Percentiles rank a stretch among this genome's conserved stretches.
Evolutionary conservation across 2,113 vertebrate species (phyloP).

Genomic region (Lepisosteus oculatus): DNA sequence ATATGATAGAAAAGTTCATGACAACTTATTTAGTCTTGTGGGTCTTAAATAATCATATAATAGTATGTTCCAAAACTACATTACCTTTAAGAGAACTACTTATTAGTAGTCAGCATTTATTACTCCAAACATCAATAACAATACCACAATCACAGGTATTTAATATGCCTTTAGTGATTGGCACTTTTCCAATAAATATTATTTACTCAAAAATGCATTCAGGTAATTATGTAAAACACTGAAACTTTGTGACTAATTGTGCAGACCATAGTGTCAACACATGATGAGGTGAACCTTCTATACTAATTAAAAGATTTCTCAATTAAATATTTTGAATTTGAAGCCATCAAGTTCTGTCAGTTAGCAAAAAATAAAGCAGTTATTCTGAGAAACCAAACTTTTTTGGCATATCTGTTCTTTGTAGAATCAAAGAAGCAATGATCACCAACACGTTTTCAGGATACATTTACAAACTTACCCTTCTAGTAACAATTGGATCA

Average conservation of each 20-base stretch:
- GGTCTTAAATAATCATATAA: neutral
- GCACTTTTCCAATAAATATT: constrained; percentile 10
- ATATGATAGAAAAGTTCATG: neutral
- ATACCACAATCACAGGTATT: neutral
- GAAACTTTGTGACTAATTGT: neutral
- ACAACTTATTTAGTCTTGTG: too few species aligned
- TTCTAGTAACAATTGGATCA: constrained; percentile 89
- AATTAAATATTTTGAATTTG: constrained; percentile 36
- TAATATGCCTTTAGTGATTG: constrained; percentile 5
- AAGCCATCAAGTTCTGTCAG: constrained; percentile 28
- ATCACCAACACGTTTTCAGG: too few species aligned
- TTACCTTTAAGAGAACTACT: neutral
- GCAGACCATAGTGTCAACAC: neutral
- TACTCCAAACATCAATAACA: neutral
- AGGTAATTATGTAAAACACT: constrained; percentile 11
- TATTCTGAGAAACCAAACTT: too few species aligned
- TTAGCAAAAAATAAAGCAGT: neutral
- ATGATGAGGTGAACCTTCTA: constrained; percentile 15
- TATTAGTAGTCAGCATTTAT: neutral
- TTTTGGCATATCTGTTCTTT: too few species aligned
- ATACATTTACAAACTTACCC: constrained; percentile 61
- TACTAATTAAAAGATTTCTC: constrained; percentile 25
- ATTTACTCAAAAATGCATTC: constrained; percentile 2
- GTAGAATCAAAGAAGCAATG: too few species aligned
- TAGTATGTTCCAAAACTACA: neutral